A percentile compares a stretch with the other conserved stretches of the same genome.
Evolutionary conservation across 2,797 vertebrate species (phyloP).

Genomic region (Manis javanica): DNA sequence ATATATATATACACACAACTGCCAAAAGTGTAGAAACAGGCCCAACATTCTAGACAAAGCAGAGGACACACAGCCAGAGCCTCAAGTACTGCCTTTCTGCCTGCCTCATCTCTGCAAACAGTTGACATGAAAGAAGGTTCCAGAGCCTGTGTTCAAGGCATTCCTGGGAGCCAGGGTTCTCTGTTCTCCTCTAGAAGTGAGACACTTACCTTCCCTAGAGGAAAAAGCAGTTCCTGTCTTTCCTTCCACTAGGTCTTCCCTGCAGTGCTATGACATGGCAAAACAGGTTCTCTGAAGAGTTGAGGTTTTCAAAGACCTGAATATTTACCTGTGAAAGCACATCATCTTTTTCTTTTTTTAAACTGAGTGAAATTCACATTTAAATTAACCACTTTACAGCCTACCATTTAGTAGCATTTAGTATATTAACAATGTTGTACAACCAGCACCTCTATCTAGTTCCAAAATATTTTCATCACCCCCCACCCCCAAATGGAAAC

Average conservation of each 20-base stretch:
- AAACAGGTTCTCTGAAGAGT: neutral
- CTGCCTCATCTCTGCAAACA: neutral
- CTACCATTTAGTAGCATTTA: neutral
- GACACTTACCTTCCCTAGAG: neutral
- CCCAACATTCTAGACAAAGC: neutral
- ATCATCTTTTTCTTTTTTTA: neutral
- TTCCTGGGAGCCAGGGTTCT: neutral
- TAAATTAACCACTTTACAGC: neutral
- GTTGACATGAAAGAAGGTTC: fast-evolving
- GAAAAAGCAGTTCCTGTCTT: neutral
- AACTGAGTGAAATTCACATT: neutral
- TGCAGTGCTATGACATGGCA: no score
- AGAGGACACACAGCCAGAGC: neutral
- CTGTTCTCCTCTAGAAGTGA: neutral
- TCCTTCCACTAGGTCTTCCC: neutral
- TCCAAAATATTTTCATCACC: neutral
- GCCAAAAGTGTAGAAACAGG: neutral
- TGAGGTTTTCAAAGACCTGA: neutral
- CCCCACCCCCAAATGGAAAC: neutral
- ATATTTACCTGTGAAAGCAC: neutral
- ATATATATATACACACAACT: neutral
- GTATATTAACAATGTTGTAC: fast-evolving
- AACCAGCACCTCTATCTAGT: neutral
- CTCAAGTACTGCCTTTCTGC: neutral
- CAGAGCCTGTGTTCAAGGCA: fast-evolving